Conservation (phyloP, 2,888 invertebrate species). For the Cheilosia pagana region DNA sequence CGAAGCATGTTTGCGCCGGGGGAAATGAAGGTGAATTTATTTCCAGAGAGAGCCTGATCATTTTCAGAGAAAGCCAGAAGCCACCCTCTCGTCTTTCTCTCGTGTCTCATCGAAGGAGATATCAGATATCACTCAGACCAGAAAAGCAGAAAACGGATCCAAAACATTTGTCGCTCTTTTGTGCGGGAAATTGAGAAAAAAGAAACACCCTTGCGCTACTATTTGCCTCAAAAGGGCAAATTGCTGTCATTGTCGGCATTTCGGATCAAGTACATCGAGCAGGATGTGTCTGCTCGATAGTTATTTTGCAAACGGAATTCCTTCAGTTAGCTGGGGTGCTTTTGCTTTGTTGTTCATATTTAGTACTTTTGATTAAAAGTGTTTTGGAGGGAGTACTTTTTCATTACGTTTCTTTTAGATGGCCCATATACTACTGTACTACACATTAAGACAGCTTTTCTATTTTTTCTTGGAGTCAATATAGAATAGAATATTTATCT, state of each 20-base stretch:
- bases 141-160: not conserved
- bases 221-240: constrained; percentile 55
- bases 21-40: constrained; percentile 55
- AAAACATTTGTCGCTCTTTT: constrained; percentile 19
- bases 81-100: constrained; percentile 4
- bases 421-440: too few species aligned
- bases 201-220: constrained; percentile 31
- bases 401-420: not conserved
- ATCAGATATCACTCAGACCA: not conserved
- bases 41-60: constrained; percentile 22
- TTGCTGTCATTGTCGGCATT: constrained; percentile 57
- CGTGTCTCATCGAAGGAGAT: not conserved
- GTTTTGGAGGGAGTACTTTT: not conserved
- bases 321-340: constrained; percentile 9
- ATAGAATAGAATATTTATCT: too few species aligned
- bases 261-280: constrained; percentile 33
- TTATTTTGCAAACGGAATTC: constrained; percentile 46
- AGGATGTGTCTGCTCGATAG: constrained; percentile 28
- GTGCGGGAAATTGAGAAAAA: constrained; percentile 21
- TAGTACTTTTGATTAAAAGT: constrained; percentile 31
- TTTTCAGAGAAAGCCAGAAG: constrained; percentile 17
- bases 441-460: too few species aligned
- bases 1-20: not conserved
- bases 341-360: not conserved
- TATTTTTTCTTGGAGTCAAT: too few species aligned